Conservation (phyloP, 2,888 invertebrate genomes). For the Priocnemis perturbator region DNA sequence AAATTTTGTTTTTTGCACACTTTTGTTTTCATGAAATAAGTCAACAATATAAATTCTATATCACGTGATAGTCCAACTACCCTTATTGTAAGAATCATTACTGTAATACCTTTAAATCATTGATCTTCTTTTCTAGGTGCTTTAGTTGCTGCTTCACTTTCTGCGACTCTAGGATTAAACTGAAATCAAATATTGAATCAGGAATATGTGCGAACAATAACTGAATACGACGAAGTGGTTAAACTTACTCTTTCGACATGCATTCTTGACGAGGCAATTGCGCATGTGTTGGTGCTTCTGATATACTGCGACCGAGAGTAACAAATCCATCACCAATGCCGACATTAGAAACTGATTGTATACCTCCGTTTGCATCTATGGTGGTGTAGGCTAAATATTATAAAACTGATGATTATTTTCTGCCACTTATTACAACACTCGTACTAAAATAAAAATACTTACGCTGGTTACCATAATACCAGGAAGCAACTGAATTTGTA, state of each 20-base stretch:
- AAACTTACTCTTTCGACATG: conserved; percentile 72
- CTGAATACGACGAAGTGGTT: not conserved
- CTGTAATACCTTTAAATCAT: conserved; percentile 77
- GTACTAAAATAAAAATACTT: conserved; percentile 49
- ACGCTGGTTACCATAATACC: conserved; percentile 75
- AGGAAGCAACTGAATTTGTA: conserved; percentile 75
- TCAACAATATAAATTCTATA: too few relatives aligned
- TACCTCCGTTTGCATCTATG: conserved; percentile 64
- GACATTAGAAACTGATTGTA: conserved; percentile 65
- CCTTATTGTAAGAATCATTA: too few relatives aligned
- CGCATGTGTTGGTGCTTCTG: conserved; percentile 65
- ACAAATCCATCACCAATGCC: conserved; percentile 76
- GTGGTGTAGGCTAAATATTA: conserved; percentile 63
- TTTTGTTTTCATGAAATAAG: too few relatives aligned
- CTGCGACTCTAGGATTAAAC: conserved; percentile 78
- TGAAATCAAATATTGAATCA: conserved; percentile 52
- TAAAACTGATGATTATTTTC: conserved; percentile 1
- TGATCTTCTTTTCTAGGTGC: conserved; percentile 80
- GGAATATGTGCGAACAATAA: conserved; percentile 16
- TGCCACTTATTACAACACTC: not conserved
- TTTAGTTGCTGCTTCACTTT: conserved; percentile 79
- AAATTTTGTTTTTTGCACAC: not conserved
- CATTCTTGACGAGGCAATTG: conserved; percentile 69
- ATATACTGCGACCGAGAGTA: conserved; percentile 73
- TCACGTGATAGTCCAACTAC: not conserved